Percentiles rank a stretch among this genome's conserved stretches.
Conservation (phyloP, 2,797 vertebrate genomes). For the Anguilla obscura region DNA sequence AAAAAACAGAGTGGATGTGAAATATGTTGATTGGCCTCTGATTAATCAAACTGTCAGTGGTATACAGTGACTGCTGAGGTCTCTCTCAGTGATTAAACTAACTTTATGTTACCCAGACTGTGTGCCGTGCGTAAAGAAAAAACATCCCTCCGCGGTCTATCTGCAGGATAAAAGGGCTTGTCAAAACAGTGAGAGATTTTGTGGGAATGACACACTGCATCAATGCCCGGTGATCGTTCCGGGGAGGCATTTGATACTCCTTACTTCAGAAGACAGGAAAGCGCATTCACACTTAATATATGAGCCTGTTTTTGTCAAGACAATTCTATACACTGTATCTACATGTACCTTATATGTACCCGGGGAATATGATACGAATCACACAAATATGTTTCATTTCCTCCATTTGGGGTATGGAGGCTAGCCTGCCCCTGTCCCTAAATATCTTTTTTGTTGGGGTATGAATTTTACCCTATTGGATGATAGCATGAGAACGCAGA, state of each 20-base stretch:
- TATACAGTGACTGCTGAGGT: slow-evolving; percentile 1
- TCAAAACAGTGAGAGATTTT: slow-evolving; percentile 8
- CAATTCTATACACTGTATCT: not conserved
- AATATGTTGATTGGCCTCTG: not conserved
- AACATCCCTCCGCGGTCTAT: not conserved
- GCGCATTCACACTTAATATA: not conserved
- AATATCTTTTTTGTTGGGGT: not conserved
- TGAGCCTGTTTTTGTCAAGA: not conserved
- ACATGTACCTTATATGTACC: not conserved
- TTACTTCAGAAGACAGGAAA: not conserved
- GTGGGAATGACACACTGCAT: slow-evolving; percentile 5
- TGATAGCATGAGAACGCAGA: not conserved
- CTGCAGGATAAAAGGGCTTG: not conserved
- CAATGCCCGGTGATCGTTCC: not conserved
- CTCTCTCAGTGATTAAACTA: not conserved
- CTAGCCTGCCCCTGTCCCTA: not conserved
- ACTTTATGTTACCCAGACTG: not conserved
- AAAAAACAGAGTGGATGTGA: not conserved
- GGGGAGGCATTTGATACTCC: not conserved
- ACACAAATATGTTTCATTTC: not conserved
- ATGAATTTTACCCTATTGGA: not conserved
- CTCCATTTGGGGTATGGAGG: not conserved
- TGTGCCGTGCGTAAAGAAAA: not conserved
- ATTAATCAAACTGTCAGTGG: slow-evolving; percentile 12
- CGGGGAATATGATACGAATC: not conserved